Evolutionary conservation across 2,113 vertebrate species (phyloP).

Genomic region (Mustela lutreola): DNA sequence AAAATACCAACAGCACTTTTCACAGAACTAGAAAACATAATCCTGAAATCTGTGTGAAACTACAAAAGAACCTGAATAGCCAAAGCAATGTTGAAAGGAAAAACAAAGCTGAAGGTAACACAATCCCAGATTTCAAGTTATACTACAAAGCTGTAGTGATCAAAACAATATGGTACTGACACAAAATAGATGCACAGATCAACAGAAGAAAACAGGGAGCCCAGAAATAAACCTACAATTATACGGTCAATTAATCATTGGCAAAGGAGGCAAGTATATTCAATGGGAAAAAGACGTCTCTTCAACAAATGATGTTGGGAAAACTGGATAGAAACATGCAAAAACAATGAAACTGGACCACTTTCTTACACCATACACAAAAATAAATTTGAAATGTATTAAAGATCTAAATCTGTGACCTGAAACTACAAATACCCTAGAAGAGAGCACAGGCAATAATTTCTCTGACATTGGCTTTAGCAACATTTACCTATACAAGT

Average conservation of each 20-base stretch:
- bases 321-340: background rate
- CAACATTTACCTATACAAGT: background rate
- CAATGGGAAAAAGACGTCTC: background rate
- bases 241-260: background rate
- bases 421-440: background rate
- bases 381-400: background rate
- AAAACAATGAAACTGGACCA: background rate
- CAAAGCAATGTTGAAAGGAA: background rate
- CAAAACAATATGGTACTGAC: background rate
- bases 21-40: background rate
- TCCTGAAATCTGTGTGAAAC: background rate
- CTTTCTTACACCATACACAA: too few relatives aligned
- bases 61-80: background rate
- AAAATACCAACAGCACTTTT: background rate
- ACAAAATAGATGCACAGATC: background rate
- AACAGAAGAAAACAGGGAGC: background rate
- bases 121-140: background rate
- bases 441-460: background rate
- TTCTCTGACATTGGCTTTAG: background rate
- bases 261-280: background rate
- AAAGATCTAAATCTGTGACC: background rate
- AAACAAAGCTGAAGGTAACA: background rate
- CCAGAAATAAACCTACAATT: background rate
- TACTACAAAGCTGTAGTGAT: background rate
- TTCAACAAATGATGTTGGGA: background rate